Evolutionary conservation across 2,888 invertebrate genomes (phyloP), one percentile per base, ranked within the genome.

Genomic region (Dolichopus griseipennis): DNA sequence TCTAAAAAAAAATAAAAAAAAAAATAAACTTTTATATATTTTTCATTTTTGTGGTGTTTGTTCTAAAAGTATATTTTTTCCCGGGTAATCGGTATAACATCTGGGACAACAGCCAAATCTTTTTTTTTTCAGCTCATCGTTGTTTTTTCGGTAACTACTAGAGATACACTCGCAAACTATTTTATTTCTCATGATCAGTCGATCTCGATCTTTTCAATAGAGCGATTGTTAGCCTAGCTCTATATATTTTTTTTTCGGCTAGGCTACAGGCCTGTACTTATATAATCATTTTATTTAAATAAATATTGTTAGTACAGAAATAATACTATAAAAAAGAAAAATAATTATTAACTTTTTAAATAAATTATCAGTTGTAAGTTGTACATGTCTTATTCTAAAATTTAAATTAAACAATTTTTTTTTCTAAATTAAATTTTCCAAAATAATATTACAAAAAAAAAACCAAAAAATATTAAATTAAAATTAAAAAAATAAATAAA

Each of bases 151-250:
- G 68, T 12, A 52, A 27, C 27, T 41, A 41, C 77, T 76, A 27
- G 27, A 78, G 77, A 78, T 78, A 78, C 78, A 78, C 79, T 79
- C 79, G 77, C 76, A 75, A 75, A 74, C 78, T 76, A 76, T 76
- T 77, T 75, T 78, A 79, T 79, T 79, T 79, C 78, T 78, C 77
- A 77, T 78, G 77, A 79, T 81, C 81, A 81, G 81, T 81, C 79
- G 81, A 79, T 80, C 79, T 79, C 80, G 79, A 80, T 79, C 81
- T 80, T 79, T 80, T 79, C 80, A 80, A 80, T 79, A 80, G 80
- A 79, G 79, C 80, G 79, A 80, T 80, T 80, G 79, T 79, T 79
- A 77, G 76, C 73, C 71, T 73, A 74, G 73, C 72, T 72, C 73
- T 71, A 67, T 67, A 65, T 69, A 67, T 33, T 61, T 41, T 63